Evolutionary conservation across 92 coral and sea anemone species (phyloP), one percentile per base, ranked within the genome.

Genomic region (Palythoa heliodiscus): DNA sequence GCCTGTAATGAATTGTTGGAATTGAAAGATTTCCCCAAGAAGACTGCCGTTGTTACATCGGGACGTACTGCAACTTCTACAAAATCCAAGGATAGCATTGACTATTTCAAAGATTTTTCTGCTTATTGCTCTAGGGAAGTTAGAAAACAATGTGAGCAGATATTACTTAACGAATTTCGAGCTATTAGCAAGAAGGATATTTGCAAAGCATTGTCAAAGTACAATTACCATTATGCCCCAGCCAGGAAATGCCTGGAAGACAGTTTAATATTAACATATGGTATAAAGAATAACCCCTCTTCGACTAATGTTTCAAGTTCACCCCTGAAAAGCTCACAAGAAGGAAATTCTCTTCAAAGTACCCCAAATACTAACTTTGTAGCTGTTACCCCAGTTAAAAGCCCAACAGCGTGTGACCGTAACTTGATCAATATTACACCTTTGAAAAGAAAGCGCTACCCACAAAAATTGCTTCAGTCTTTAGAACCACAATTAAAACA

Each of bases 201-300:
- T 1, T 89, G 93, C 37, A 68, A 4, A 13, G 94, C 89, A 19
- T 53, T 89, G 90, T 22, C 16, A 11, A 90, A 87, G 60, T 90
- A 80, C 82, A 76, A 76, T 3, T 13, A 37, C 43, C 99, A 97
- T 75, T 97, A 97, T 81, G 99, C 99, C 3, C 98, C 99, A 3
- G 83, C 93, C 19, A 90, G 87, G 68, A 93, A 93, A 70, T 86
- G 37, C 48, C 83, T 97, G 57, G 98, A 96, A 89, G 98, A 96
- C 16, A 88, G 90, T 77, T 73, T 91, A n/a, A n/a, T n/a, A 10
- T 22, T 90, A 61, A 83, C 89, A 14, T 64, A 35, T 87, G 75
- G 71, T 35, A 53, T 14, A 3, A 55, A 67, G 7, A 20, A 1
- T 10, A 69, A n/a, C n/a, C 25, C 52, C 19, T 58, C 89, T 23